phyloP scores from a whole-genome alignment of 2,113 vertebrate species.

The Chaetodon auriga region DNA sequence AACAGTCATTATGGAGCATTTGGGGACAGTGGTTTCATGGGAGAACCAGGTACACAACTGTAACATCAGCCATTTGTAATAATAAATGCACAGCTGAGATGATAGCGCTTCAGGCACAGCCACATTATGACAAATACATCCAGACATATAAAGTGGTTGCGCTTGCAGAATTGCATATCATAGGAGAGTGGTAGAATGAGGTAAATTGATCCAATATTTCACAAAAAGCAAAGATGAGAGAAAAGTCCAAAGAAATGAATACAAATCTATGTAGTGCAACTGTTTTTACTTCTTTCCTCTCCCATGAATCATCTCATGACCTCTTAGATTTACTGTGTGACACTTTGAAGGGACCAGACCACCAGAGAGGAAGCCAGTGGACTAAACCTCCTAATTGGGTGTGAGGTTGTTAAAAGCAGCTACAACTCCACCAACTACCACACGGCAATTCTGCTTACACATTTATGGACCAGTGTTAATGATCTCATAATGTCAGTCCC shows the following conservation, averaged over 20 bases:
- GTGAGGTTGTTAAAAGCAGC: neutral
- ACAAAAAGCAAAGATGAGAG: neutral
- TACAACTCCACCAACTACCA: neutral
- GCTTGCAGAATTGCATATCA: too few species aligned
- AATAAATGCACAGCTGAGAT: too few species aligned
- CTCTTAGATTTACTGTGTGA: neutral
- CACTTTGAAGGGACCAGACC: neutral
- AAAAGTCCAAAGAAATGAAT: neutral
- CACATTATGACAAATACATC: too few species aligned
- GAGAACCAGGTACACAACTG: too few species aligned
- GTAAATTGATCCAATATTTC: neutral
- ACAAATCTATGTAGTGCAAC: neutral
- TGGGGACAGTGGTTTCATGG: too few species aligned
- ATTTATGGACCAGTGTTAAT: neutral
- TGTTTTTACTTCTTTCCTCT: neutral
- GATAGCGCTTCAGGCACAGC: too few species aligned
- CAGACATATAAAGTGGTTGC: too few species aligned
- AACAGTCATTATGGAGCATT: too few species aligned
- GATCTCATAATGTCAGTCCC: neutral
- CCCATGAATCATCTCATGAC: neutral
- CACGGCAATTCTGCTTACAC: neutral
- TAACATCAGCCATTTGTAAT: too few species aligned
- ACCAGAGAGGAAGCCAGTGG: neutral
- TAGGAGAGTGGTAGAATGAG: too few species aligned
- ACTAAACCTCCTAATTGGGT: neutral